Conservation (phyloP, 2,888 invertebrate genomes). For the Pemphredon lugubris region DNA sequence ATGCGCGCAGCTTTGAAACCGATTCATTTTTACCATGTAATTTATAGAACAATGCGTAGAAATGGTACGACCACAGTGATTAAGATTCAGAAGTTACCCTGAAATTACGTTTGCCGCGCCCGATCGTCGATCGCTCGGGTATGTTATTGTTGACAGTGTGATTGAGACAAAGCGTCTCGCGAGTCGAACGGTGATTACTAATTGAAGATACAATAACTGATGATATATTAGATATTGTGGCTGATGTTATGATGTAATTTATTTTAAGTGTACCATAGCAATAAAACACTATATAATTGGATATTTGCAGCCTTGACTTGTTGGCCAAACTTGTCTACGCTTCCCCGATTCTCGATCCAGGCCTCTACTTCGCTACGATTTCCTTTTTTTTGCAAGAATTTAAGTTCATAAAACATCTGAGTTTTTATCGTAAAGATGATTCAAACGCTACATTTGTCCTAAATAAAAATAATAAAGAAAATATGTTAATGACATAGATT, state of each 20-base stretch:
- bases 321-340: too few relatives aligned
- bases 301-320: too few relatives aligned
- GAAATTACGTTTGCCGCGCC: conserved; percentile 39
- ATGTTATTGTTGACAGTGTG: conserved; percentile 59
- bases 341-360: too few relatives aligned
- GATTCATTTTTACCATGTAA: conserved; percentile 64
- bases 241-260: conserved; percentile 75
- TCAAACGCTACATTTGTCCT: too few relatives aligned
- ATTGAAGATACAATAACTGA: conserved; percentile 53
- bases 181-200: conserved; percentile 44
- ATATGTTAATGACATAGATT: too few relatives aligned
- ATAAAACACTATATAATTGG: conserved; percentile 61
- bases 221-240: conserved; percentile 65
- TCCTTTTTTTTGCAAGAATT: too few relatives aligned
- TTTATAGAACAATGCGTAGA: conserved; percentile 69
- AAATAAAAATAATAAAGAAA: too few relatives aligned
- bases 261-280: conserved; percentile 76
- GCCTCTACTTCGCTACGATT: too few relatives aligned
- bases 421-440: too few relatives aligned
- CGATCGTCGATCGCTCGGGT: conserved; percentile 46
- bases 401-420: too few relatives aligned
- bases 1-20: conserved; percentile 44
- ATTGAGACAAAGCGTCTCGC: conserved; percentile 48
- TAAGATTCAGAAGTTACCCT: conserved; percentile 49
- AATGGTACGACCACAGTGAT: conserved; percentile 39